Conservation (phyloP, 2,797 vertebrate species). For the Myoxocephalus aenaeus region DNA sequence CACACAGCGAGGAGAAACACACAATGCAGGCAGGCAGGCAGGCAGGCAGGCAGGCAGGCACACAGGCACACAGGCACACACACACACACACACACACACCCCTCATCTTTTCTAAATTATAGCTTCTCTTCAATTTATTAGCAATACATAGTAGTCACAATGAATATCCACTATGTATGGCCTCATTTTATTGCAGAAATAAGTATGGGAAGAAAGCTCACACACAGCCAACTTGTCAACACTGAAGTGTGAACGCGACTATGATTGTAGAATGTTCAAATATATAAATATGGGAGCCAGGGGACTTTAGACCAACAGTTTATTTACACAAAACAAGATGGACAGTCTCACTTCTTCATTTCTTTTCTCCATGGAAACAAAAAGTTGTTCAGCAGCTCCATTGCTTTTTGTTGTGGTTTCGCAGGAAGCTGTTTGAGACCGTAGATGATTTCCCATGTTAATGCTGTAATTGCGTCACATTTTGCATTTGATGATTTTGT, state of each 20-base stretch:
- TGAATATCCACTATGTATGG: background rate
- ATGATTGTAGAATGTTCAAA: conserved; percentile 59
- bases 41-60: background rate
- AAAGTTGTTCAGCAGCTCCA: background rate
- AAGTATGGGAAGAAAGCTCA: background rate
- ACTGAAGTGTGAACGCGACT: background rate
- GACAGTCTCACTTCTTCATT: background rate
- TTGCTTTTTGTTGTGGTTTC: background rate
- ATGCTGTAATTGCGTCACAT: background rate
- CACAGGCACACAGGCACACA: background rate
- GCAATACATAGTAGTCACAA: background rate
- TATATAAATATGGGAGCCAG: conserved; percentile 68
- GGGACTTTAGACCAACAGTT: background rate
- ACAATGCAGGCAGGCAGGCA: conserved; percentile 7
- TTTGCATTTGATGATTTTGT: background rate
- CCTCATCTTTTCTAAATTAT: background rate
- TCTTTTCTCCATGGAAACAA: background rate
- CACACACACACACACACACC: too few relatives aligned
- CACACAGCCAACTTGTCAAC: background rate
- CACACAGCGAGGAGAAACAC: conserved; percentile 13
- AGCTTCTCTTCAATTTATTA: background rate
- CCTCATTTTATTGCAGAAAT: background rate
- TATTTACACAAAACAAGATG: conserved; percentile 72
- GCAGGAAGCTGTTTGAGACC: background rate
- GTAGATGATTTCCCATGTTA: background rate